Conservation (phyloP, 2,888 invertebrate species). For the Nemotelus nigrinus region DNA sequence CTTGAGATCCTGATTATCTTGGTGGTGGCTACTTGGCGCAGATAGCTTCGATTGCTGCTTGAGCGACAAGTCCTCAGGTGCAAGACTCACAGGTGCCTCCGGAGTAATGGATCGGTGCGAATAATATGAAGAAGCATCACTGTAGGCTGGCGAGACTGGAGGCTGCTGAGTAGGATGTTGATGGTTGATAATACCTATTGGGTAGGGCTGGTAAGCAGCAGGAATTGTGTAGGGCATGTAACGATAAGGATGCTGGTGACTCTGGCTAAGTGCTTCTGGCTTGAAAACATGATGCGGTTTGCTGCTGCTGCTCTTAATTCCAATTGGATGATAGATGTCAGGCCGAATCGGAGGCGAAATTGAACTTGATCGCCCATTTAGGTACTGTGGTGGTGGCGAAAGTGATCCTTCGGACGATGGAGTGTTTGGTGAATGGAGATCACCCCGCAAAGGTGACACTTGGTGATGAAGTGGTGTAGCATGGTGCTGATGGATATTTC, state of each 20-base stretch:
- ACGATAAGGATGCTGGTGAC: conserved; percentile 56
- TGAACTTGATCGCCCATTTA: conserved; percentile 63
- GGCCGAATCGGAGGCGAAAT: conserved; percentile 62
- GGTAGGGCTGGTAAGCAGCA: conserved; percentile 54
- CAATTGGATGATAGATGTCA: conserved; percentile 60
- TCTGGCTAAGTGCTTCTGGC: conserved; percentile 46
- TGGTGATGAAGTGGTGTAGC: conserved; percentile 55
- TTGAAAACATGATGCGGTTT: conserved; percentile 44
- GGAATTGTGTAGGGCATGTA: conserved; percentile 59
- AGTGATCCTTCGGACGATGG: conserved; percentile 63
- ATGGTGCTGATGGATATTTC: conserved; percentile 45
- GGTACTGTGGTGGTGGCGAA: conserved; percentile 63
- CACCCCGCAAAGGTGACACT: conserved; percentile 60
- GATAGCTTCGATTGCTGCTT: conserved; percentile 59
- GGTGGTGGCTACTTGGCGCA: conserved; percentile 52
- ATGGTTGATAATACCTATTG: conserved; percentile 49
- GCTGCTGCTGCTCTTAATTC: conserved; percentile 53
- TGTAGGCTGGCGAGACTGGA: conserved; percentile 65
- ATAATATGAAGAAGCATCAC: conserved; percentile 62
- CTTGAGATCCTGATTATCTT: conserved; percentile 61
- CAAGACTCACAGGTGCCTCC: conserved; percentile 60
- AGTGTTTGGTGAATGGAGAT: conserved; percentile 59
- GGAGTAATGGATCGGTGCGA: conserved; percentile 64
- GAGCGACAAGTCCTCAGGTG: conserved; percentile 63
- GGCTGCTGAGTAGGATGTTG: conserved; percentile 55